A percentile compares a stretch with the other conserved stretches of the same genome.
phyloP scores from a whole-genome alignment of 2,113 vertebrate species.

The Oxyura jamaicensis region DNA sequence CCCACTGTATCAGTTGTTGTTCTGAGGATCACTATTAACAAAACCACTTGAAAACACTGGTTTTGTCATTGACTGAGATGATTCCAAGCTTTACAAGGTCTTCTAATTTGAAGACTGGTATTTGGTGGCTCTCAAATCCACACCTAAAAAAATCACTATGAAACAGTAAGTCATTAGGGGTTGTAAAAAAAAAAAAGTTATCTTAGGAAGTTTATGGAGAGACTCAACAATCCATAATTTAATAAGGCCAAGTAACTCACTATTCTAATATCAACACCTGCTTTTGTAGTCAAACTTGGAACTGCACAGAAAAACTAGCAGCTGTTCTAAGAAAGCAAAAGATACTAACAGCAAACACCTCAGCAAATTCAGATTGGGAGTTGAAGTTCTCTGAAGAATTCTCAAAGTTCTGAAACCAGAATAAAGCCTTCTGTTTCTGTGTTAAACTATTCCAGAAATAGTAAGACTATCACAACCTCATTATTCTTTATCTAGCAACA shows the following conservation, averaged over 20 bases:
- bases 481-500: not conserved
- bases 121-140: not conserved
- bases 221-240: not conserved
- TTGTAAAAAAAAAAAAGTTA: not conserved
- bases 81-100: not conserved
- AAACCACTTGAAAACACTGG: not conserved
- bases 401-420: not conserved
- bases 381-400: not conserved
- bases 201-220: not conserved
- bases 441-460: not conserved
- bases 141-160: not conserved
- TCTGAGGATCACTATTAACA: not conserved
- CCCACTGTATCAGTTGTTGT: constrained; percentile 41
- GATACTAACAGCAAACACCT: not conserved
- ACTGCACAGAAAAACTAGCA: not conserved
- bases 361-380: not conserved
- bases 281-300: not conserved
- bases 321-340: not conserved
- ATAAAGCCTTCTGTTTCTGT: not conserved
- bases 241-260: not conserved
- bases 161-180: not conserved
- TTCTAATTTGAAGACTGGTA: not conserved
- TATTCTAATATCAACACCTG: not conserved
- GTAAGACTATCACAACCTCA: not conserved
- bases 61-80: not conserved